A percentile compares a stretch with the other conserved stretches of the same genome.
These are phyloP conservation scores for Samia ricini DNA, from an alignment of 1,140 invertebrate genomes.

Conservation along the genomic window DNA sequence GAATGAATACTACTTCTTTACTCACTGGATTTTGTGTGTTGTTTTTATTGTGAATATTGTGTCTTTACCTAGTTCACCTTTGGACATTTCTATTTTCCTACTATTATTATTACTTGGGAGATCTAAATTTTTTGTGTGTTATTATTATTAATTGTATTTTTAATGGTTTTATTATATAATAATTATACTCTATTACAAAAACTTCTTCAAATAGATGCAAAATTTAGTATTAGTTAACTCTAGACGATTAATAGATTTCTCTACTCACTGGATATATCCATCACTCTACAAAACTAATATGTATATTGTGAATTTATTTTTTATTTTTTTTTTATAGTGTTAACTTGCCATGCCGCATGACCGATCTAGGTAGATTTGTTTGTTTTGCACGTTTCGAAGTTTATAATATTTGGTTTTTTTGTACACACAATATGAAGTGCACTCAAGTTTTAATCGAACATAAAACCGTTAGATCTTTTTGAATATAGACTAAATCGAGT, in stretches of 20 bases:
- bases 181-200: background rate
- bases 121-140: constrained; percentile 49
- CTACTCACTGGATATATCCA: constrained; percentile 35
- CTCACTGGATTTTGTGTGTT: constrained; percentile 60
- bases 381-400: constrained; percentile 57
- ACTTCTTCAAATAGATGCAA: constrained; percentile 16
- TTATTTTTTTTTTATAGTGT: constrained; percentile 47
- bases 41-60: constrained; percentile 60
- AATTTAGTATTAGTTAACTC: constrained; percentile 52
- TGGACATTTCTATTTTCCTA: constrained; percentile 53
- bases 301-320: constrained; percentile 27
- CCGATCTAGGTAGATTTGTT: constrained; percentile 46
- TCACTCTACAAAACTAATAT: constrained; percentile 54
- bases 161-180: constrained; percentile 32
- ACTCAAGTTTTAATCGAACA: constrained; percentile 4
- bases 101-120: constrained; percentile 53
- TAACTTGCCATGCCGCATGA: constrained; percentile 63
- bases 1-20: constrained; percentile 43
- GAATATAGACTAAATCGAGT: background rate
- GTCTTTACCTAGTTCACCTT: constrained; percentile 60
- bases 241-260: constrained; percentile 50
- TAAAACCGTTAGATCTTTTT: background rate
- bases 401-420: constrained; percentile 22
- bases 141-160: constrained; percentile 60
- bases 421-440: constrained; percentile 15